Evolutionary conservation across 1,140 invertebrate genomes (phyloP).

Genomic region (Oreohelix idahoensis): DNA sequence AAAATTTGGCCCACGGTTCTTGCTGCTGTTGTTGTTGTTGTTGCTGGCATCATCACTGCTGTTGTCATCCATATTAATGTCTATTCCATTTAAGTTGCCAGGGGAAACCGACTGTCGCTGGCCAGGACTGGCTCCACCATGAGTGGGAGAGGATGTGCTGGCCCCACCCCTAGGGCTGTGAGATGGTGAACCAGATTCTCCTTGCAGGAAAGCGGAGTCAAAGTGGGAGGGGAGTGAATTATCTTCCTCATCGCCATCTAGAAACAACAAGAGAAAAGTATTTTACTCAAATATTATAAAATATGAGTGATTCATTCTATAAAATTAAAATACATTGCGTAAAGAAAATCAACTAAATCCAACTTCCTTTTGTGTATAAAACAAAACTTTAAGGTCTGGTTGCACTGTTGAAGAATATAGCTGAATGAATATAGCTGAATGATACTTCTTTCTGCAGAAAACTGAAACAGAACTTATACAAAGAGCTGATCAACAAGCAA

Average conservation of each 20-base stretch:
- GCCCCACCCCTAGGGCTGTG: constrained; percentile 30
- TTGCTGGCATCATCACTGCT: constrained; percentile 12
- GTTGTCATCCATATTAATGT: constrained; percentile 10
- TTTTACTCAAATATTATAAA: too few relatives aligned
- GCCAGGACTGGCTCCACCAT: background rate
- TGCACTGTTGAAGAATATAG: too few relatives aligned
- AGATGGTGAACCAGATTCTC: constrained; percentile 23
- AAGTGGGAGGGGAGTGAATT: background rate
- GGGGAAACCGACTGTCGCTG: background rate
- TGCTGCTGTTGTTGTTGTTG: constrained; percentile 26
- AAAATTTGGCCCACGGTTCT: constrained; percentile 32
- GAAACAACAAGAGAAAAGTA: background rate
- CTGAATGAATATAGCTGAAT: too few relatives aligned
- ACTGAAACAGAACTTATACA: too few relatives aligned
- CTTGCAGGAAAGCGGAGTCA: constrained; percentile 26
- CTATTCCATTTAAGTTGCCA: background rate
- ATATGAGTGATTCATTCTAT: too few relatives aligned
- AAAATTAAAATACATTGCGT: too few relatives aligned
- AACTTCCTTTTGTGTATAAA: too few relatives aligned
- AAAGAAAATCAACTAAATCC: too few relatives aligned
- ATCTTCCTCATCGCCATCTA: constrained; percentile 40
- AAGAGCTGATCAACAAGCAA: too few relatives aligned
- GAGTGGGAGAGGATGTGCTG: constrained; percentile 15
- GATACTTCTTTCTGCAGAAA: too few relatives aligned
- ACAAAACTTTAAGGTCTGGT: too few relatives aligned